Conservation (phyloP, 64 coral and sea anemone genomes). For the Astreopora myriophthalma region DNA sequence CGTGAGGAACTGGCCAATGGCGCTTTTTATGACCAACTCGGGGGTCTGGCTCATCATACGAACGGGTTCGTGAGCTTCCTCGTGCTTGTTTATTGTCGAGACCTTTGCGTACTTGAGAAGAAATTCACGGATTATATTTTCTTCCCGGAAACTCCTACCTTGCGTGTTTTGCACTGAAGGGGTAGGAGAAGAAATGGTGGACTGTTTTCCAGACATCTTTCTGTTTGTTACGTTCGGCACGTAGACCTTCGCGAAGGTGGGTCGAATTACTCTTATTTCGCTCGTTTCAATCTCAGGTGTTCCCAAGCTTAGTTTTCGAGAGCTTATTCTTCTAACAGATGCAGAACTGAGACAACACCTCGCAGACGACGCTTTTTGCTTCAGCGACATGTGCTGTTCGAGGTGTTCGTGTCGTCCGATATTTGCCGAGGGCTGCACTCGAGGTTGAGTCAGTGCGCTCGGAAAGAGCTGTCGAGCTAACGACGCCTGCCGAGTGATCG, state of each 20-base stretch:
- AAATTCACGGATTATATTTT: constrained; percentile 53
- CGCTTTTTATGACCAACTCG: constrained; percentile 73
- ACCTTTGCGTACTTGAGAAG: constrained; percentile 74
- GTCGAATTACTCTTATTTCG: constrained; percentile 16
- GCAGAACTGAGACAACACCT: neutral
- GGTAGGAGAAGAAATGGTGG: neutral
- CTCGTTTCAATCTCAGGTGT: neutral
- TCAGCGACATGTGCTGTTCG: neutral
- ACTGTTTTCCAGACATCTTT: neutral
- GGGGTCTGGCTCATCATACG: constrained; percentile 69
- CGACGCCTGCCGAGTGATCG: neutral
- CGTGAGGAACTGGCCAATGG: constrained; percentile 71
- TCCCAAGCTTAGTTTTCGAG: neutral
- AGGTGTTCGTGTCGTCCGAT: neutral
- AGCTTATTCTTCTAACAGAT: neutral
- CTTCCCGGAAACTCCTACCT: constrained; percentile 2
- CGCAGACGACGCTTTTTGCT: neutral
- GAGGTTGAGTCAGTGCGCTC: neutral
- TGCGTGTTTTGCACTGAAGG: neutral
- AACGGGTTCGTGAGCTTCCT: neutral
- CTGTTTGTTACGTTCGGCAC: neutral
- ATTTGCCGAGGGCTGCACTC: neutral
- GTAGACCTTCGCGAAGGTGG: neutral
- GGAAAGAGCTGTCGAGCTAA: neutral
- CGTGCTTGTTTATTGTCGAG: neutral